phyloP scores from a whole-genome alignment of 2,113 vertebrate genomes.

The Eurypyga helias region DNA sequence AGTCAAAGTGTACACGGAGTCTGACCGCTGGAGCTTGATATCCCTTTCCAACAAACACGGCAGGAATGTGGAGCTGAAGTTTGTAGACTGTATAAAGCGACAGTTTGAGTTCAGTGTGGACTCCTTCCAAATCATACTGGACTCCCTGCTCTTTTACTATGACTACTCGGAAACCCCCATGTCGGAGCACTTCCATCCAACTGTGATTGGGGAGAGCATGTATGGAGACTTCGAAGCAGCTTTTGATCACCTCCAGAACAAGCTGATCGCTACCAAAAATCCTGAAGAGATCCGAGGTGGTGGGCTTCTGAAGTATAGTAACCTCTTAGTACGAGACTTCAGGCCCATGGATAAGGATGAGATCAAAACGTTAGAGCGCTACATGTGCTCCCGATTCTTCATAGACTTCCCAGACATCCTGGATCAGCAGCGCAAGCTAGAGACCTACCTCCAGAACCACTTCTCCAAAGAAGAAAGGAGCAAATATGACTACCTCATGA shows the following conservation, averaged over 20 bases:
- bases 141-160: conserved; percentile 90
- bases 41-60: conserved; percentile 97
- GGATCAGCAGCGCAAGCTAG: conserved; percentile 94
- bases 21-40: conserved; percentile 97
- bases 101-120: conserved; percentile 99
- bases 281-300: conserved; percentile 97
- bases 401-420: conserved; percentile 97
- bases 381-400: conserved; percentile 99
- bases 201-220: conserved; percentile 90
- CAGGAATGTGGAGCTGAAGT: conserved; percentile 96
- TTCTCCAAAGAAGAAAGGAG: conserved; percentile 93
- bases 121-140: conserved; percentile 97
- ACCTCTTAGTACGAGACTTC: conserved; percentile 93
- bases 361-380: conserved; percentile 93
- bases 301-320: conserved; percentile 96
- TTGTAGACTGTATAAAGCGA: conserved; percentile 92
- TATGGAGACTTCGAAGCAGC: conserved; percentile 91
- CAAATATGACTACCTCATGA: conserved; percentile 98
- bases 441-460: conserved; percentile 97
- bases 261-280: conserved; percentile 93
- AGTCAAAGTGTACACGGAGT: conserved; percentile 93
- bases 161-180: conserved; percentile 81
- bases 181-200: conserved; percentile 86
- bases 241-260: conserved; percentile 89
- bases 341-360: conserved; percentile 86